Evolutionary conservation across 2,888 invertebrate species (phyloP).

Genomic region (Tricholauxania praeusta): DNA sequence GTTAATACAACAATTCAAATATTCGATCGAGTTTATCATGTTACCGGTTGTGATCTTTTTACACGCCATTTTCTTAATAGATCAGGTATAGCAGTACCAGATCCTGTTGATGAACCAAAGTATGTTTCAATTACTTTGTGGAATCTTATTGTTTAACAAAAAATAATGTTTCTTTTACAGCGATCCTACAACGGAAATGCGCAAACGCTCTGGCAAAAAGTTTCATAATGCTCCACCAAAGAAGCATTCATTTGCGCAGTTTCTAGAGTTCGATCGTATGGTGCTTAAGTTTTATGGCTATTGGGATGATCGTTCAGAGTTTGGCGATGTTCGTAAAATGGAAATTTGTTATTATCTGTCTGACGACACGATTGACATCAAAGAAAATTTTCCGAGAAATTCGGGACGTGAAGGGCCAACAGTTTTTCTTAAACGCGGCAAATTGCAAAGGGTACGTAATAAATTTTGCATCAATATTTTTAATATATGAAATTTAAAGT

Average conservation of each 20-base stretch:
- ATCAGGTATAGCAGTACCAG: slow-evolving; percentile 85
- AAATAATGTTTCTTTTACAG: slow-evolving; percentile 44
- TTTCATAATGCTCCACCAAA: slow-evolving; percentile 64
- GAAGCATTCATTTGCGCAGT: slow-evolving; percentile 79
- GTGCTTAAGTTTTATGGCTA: slow-evolving; percentile 83
- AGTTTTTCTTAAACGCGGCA: slow-evolving; percentile 80
- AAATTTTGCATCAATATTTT: neutral
- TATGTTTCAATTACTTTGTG: slow-evolving; percentile 57
- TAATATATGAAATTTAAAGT: neutral
- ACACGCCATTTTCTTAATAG: slow-evolving; percentile 87
- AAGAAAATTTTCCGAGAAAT: slow-evolving; percentile 77
- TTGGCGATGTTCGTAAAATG: slow-evolving; percentile 82
- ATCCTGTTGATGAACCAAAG: slow-evolving; percentile 72
- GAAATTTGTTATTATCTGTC: slow-evolving; percentile 87
- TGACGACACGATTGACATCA: slow-evolving; percentile 91
- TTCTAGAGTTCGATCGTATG: slow-evolving; percentile 84
- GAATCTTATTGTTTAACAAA: neutral
- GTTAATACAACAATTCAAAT: slow-evolving; percentile 84
- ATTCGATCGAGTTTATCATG: slow-evolving; percentile 84
- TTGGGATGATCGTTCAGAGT: slow-evolving; percentile 88
- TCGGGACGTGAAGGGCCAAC: slow-evolving; percentile 79
- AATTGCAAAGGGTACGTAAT: slow-evolving; percentile 78
- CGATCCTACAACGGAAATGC: slow-evolving; percentile 70
- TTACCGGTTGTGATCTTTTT: slow-evolving; percentile 88
- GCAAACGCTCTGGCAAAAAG: slow-evolving; percentile 61